Evolutionary conservation across 2,113 vertebrate genomes (phyloP), one percentile per base, ranked within the genome.

Genomic region (Origma solitaria): DNA sequence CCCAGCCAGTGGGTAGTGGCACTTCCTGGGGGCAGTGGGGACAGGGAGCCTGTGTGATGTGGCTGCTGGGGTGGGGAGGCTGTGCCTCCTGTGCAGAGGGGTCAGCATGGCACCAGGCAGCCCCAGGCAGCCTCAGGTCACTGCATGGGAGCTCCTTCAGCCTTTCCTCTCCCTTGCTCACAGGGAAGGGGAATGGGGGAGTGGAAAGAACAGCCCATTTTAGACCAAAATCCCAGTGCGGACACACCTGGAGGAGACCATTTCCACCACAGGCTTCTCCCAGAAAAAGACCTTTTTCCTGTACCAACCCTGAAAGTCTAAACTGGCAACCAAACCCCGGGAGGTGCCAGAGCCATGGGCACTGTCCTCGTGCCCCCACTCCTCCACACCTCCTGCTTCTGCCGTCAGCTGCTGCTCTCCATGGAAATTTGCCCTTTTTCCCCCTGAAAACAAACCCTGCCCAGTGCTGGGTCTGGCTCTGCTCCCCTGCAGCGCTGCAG

Each of bases 401-500:
- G 38, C 47, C 27, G 10, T 24, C 33, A 6, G 45, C 82, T 84
- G 66, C 80, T 89, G 61, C 81, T 85, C n/a, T 58, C 70, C 82
- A 28, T 60, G 68, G 88, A 73, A 86, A 92, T 68, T 62, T 60
- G 61, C 28, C 78, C 2, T 19, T 93, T 91, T 61, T 4, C 28
- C 54, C 27, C 47, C 69, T 2, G 13, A 57, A 13, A 65, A 35
- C 56, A 51, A 75, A 19, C 31, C 40, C 76, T 64, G 66, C 53
- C 58, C 68, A 9, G 80, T 0, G 0, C 47, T 35, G 60, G 79
- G 35, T 68, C 64, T 84, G 44, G 12, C 75, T 30, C 35, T 35
- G 60, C 24, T 75, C 21, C 93, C 92, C 92, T 47, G 84, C 78
- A 89, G 86, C 11, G 0, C 57, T 93, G 51, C 85, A 88, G 86